These are phyloP conservation scores for Phataginus tetradactyla DNA, from an alignment of 2,797 vertebrate genomes.

Conservation along the genomic window DNA sequence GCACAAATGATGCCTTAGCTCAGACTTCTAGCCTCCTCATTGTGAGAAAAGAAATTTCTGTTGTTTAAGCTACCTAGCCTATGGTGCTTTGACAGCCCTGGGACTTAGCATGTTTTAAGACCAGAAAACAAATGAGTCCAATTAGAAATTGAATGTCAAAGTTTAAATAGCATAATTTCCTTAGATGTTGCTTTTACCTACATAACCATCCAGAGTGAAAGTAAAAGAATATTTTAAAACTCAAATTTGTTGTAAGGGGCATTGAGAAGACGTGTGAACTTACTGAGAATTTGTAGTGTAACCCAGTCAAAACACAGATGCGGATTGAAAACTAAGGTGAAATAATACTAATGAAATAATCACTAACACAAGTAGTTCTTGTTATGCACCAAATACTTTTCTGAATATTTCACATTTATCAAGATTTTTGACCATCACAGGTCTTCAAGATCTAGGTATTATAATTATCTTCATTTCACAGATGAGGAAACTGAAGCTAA, in stretches of 20 bases:
- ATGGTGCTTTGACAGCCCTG: neutral
- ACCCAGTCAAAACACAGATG: neutral
- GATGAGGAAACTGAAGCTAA: neutral
- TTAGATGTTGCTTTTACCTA: neutral
- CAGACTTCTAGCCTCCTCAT: neutral
- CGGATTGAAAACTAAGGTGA: neutral
- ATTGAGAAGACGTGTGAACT: neutral
- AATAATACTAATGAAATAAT: neutral
- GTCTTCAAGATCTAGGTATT: neutral
- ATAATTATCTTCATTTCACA: neutral
- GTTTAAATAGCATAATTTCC: neutral
- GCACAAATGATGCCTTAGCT: neutral
- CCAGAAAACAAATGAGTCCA: neutral
- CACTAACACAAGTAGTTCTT: neutral
- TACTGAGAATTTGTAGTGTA: neutral
- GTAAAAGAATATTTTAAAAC: neutral
- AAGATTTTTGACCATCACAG: neutral
- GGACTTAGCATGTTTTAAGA: neutral
- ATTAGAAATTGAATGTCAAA: neutral
- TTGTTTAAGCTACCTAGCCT: neutral
- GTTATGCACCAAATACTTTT: neutral
- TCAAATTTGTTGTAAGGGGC: neutral
- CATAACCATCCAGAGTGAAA: neutral
- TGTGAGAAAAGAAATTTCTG: neutral
- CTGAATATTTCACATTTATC: neutral